Conservation (phyloP, 2,888 invertebrate species). For the Pemphredon lugubris region DNA sequence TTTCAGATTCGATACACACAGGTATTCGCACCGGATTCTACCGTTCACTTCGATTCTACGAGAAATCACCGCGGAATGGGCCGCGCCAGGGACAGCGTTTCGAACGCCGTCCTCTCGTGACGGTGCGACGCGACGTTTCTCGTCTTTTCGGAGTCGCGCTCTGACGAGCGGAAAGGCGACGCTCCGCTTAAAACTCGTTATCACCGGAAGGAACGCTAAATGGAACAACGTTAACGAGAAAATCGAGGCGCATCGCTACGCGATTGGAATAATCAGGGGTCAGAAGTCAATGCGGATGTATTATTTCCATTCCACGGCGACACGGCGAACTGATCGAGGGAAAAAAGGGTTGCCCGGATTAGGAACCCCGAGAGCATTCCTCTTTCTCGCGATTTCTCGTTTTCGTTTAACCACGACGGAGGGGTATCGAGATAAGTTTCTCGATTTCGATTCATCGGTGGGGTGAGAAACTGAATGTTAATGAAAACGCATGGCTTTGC, state of each 20-base stretch:
- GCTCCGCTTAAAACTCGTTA: slow-evolving; percentile 47
- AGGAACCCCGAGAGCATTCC: not conserved
- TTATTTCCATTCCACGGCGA: slow-evolving; percentile 15
- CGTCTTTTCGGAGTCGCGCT: not conserved
- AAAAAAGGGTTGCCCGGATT: too few relatives aligned
- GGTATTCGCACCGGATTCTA: too few relatives aligned
- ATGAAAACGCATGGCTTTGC: too few relatives aligned
- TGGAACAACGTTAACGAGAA: slow-evolving; percentile 56
- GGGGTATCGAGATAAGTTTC: too few relatives aligned
- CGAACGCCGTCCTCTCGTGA: slow-evolving; percentile 5
- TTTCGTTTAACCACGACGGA: too few relatives aligned
- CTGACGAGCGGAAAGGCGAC: slow-evolving; percentile 7
- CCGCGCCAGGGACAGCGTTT: not conserved
- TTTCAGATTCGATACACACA: too few relatives aligned
- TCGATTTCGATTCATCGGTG: too few relatives aligned
- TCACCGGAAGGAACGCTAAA: slow-evolving; percentile 64
- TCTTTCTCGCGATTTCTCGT: too few relatives aligned
- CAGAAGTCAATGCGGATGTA: slow-evolving; percentile 50
- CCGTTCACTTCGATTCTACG: too few relatives aligned
- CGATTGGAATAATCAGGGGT: slow-evolving; percentile 62
- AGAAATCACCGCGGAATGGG: too few relatives aligned
- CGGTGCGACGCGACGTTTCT: slow-evolving; percentile 3
- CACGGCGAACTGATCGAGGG: not conserved
- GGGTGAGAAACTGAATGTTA: too few relatives aligned
- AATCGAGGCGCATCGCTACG: slow-evolving; percentile 47